Evolutionary conservation across 2,888 invertebrate genomes (phyloP), one percentile per base, ranked within the genome.

Genomic region (Uloborus plumipes): DNA sequence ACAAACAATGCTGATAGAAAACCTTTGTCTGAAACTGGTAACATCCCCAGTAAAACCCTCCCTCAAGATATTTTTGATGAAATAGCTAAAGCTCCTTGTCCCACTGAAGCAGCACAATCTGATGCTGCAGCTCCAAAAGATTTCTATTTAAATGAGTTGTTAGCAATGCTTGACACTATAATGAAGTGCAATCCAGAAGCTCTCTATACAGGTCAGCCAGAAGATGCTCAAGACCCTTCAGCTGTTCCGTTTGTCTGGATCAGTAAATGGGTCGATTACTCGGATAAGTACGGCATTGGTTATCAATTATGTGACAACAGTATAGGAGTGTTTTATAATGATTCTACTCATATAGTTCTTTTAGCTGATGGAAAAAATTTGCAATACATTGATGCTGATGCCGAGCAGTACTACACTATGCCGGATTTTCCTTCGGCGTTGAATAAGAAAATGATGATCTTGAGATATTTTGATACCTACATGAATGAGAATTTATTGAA

Each of bases 201-300:
- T 2, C 15, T 64, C 0, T 64, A 47, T n/a, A 47, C 64, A 7
- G 64, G 64, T 47, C 64, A 64, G 47, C 7, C 92, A 88, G 98
- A 97, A 89, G 98, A 98, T 88, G 93, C 95, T 88, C 94, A 96
- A 85, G 98, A 99, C 91, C 99, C 99, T 3, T 96, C 95, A 11
- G 94, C 96, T 0, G 95, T 96, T 87, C 99, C 99, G 0, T 92
- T 99, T 75, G 94, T 98, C 86, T 99, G 99, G 99, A 93, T 99
- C 85, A 95, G 96, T 87, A 99, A 99, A 90, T 99, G 99, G 99
- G 99, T 99, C 16, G 99, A 99, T 91, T 99, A 99, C 90, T 98
- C 98, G 49, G 99, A 99, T 91, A 99, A 99, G 90, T 99, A 99
- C 89, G 99, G 99, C 20, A 96, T 99, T 89, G 99, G 99, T 0